Evolutionary conservation across 2,797 vertebrate species (phyloP), one percentile per base, ranked within the genome.

Genomic region (Myotis myotis): DNA sequence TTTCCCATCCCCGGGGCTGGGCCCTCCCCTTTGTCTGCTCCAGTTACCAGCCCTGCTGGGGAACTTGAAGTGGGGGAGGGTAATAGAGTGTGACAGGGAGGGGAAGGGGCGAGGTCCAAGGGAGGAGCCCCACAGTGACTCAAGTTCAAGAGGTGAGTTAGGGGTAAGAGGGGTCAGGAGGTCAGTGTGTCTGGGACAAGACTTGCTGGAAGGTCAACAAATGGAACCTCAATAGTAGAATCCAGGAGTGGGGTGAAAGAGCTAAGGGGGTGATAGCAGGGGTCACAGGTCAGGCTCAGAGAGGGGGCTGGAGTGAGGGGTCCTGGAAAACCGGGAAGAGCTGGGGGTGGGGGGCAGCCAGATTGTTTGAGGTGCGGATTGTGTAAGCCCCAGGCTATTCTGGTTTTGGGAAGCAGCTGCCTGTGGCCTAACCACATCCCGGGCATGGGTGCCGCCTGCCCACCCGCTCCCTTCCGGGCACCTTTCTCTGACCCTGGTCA

Each of bases 381-480:
- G 96, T 96, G 97, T 96, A 97, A 97, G 94, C 30, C 79, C 55
- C 22, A 25, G 92, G 96, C 97, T 97, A 97, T 97, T 97, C 97
- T 97, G 97, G 97, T 97, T 97, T 97, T 96, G 97, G 97, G 97
- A 97, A 97, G 97, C 97, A 97, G 98, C 98, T 97, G 98, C 97
- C 97, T 97, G 97, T 0, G 97, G 98, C 95, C 85, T 98, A 97
- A 98, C 98, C 98, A 98, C 98, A 98, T 98, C 98, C 98, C 97
- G 94, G 96, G 98, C 97, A 97, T 64, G 94, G 95, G 96, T 2
- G 0, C 8, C 84, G 80, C 97, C 97, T 41, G 25, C 38, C 47
- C 89, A 93, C 96, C 96, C 97, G 97, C 98, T 98, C 97, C 96
- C 97, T 98, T 98, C 98, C 98, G 97, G 97, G 97, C 97, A 97